Conservation (phyloP, 2,113 vertebrate species). For the Oostethus manadensis region DNA sequence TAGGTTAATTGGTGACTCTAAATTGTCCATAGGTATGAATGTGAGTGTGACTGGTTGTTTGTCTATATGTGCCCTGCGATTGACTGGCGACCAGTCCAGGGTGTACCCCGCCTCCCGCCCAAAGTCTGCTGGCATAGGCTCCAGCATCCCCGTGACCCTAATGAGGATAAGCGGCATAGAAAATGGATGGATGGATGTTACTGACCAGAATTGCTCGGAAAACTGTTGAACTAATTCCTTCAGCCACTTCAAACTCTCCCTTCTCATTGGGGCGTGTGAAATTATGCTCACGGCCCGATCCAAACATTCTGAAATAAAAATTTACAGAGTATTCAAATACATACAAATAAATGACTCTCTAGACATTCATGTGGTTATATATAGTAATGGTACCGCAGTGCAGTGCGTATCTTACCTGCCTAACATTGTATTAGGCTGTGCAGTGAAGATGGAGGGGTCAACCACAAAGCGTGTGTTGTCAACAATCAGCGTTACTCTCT, state of each 20-base stretch:
- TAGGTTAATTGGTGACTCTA: too few relatives aligned
- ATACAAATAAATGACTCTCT: too few relatives aligned
- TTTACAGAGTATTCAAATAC: not conserved
- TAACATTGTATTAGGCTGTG: constrained; percentile 98
- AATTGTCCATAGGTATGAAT: too few relatives aligned
- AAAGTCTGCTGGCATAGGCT: too few relatives aligned
- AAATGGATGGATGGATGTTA: too few relatives aligned
- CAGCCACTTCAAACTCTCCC: constrained; percentile 95
- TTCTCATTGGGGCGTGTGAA: constrained; percentile 98
- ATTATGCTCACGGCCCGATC: constrained; percentile 96
- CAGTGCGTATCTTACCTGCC: constrained; percentile 77
- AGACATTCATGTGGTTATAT: too few relatives aligned
- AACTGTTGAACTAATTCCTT: constrained; percentile 97
- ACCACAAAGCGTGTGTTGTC: constrained; percentile 98
- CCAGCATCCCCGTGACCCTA: too few relatives aligned
- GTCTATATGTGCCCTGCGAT: too few relatives aligned
- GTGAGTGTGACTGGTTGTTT: too few relatives aligned
- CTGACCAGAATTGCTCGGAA: constrained; percentile 96
- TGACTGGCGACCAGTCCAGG: too few relatives aligned
- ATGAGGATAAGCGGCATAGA: too few relatives aligned
- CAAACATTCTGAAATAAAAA: constrained; percentile 86
- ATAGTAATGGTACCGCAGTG: not conserved
- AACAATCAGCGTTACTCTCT: constrained; percentile 94
- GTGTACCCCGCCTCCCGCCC: too few relatives aligned
- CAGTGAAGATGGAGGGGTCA: constrained; percentile 94